Base-by-base conservation (phyloP, 2,797 vertebrate species). In the Sardinella longiceps region DNA sequence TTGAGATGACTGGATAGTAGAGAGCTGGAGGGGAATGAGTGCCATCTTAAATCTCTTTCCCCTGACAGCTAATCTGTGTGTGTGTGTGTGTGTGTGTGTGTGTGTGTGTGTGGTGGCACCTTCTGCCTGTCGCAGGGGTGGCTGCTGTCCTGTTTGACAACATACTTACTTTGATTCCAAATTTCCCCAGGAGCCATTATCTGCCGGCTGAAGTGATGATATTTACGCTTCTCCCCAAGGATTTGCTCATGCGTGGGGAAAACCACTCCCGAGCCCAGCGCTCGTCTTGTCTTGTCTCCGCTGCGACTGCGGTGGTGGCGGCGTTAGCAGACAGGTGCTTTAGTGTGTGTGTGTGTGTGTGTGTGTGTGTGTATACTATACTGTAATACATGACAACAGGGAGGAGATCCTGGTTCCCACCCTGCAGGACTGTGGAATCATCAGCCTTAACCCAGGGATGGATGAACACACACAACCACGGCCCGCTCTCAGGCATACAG, bases 291-390 rank as follows among this genome's bases (percentile, higher is more conserved):
- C n/a, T n/a, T n/a, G n/a, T n/a, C n/a, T n/a, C n/a, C n/a, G n/a
- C n/a, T n/a, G n/a, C n/a, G n/a, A n/a, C n/a, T n/a, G n/a, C n/a
- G n/a, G n/a, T n/a, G 89, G 43, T 86, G 20, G 86, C 88, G 70
- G 83, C 81, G 80, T 91, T 89, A 93, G 92, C 91, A 89, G 90
- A 93, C 82, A 91, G 88, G 92, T 92, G 88, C 90, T 92, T n/a
- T n/a, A n/a, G n/a, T n/a, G n/a, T n/a, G n/a, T n/a, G n/a, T n/a
- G n/a, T n/a, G n/a, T n/a, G n/a, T n/a, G n/a, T n/a, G n/a, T n/a
- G n/a, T n/a, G n/a, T n/a, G n/a, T n/a, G n/a, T n/a, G n/a, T n/a
- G n/a, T n/a, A n/a, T n/a, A n/a, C n/a, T n/a, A n/a, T n/a, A n/a
- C n/a, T n/a, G n/a, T 91, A 93, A 84, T 89, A 89, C 85, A 91